Conservation (phyloP, 1,140 invertebrate species). For the Globodera rostochiensis region DNA sequence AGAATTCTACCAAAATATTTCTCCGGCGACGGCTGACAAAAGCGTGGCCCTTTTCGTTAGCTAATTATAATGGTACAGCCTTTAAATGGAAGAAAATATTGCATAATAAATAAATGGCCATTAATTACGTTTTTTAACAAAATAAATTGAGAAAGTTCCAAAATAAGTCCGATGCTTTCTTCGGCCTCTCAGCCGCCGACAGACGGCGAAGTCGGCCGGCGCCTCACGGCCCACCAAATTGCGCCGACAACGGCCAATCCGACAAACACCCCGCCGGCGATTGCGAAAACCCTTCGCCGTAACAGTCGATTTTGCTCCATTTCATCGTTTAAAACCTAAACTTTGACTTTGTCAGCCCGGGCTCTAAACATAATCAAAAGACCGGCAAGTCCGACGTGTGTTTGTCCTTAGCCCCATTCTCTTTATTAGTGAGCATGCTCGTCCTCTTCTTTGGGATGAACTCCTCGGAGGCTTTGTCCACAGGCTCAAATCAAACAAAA, state of each 20-base stretch:
- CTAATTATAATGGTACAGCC: too few relatives aligned
- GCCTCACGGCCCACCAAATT: neutral
- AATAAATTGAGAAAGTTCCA: neutral
- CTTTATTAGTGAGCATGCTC: neutral
- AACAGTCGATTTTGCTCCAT: neutral
- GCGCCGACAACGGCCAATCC: neutral
- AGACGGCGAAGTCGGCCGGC: neutral
- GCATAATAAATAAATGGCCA: too few relatives aligned
- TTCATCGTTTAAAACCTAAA: neutral
- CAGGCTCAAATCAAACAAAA: neutral
- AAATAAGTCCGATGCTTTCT: neutral
- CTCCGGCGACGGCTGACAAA: too few relatives aligned
- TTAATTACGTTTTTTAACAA: too few relatives aligned
- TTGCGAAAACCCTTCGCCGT: neutral
- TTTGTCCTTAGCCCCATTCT: neutral
- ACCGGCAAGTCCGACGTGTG: neutral
- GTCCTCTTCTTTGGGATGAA: constrained; percentile 7
- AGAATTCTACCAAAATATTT: too few relatives aligned
- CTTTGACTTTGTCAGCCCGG: neutral
- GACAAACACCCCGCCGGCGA: neutral
- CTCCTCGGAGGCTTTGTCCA: constrained; percentile 2
- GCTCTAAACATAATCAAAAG: neutral
- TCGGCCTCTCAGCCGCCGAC: neutral
- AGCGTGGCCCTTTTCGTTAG: too few relatives aligned
- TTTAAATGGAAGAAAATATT: too few relatives aligned